Percentiles rank a stretch among this genome's conserved stretches.
Conservation (phyloP, 2,797 vertebrate species). For the Sparus aurata region DNA sequence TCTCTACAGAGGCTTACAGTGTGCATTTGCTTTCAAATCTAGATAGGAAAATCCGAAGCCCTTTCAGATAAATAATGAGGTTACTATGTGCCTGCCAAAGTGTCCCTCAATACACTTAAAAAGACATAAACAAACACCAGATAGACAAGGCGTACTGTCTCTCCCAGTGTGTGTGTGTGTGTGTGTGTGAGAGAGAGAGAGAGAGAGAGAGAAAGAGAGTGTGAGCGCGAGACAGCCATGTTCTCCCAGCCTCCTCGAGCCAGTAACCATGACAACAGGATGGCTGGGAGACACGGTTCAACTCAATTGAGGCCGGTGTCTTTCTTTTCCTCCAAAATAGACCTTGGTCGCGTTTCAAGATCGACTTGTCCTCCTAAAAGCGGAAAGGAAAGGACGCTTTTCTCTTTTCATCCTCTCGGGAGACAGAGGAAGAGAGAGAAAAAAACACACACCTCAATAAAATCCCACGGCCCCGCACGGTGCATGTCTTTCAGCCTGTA, state of each 20-base stretch:
- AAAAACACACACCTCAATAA: conserved; percentile 47
- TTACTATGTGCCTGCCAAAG: conserved; percentile 2
- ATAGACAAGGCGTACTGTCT: conserved; percentile 53
- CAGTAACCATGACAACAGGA: conserved; percentile 99
- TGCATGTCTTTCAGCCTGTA: conserved; percentile 39
- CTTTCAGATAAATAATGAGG: neutral
- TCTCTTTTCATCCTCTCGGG: conserved; percentile 46
- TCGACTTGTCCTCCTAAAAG: conserved; percentile 74
- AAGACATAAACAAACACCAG: conserved; percentile 64
- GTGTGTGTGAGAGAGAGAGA: conserved; percentile 31
- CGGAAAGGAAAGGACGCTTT: conserved; percentile 68
- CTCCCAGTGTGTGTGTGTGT: conserved; percentile 19
- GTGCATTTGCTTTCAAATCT: neutral
- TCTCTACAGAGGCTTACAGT: neutral
- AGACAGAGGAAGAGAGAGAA: conserved; percentile 2
- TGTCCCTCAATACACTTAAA: conserved; percentile 38
- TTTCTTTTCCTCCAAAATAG: conserved; percentile 84
- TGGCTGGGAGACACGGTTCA: conserved; percentile 93
- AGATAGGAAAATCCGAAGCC: neutral
- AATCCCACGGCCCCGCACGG: conserved; percentile 68
- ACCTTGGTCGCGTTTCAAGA: conserved; percentile 83
- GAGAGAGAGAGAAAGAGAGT: conserved; percentile 24
- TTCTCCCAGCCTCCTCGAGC: conserved; percentile 92
- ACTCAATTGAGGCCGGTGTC: conserved; percentile 89
- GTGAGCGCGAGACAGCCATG: conserved; percentile 87